Base-by-base conservation (phyloP, 2,888 invertebrate species). In the Psococerastis gibbosa region DNA sequence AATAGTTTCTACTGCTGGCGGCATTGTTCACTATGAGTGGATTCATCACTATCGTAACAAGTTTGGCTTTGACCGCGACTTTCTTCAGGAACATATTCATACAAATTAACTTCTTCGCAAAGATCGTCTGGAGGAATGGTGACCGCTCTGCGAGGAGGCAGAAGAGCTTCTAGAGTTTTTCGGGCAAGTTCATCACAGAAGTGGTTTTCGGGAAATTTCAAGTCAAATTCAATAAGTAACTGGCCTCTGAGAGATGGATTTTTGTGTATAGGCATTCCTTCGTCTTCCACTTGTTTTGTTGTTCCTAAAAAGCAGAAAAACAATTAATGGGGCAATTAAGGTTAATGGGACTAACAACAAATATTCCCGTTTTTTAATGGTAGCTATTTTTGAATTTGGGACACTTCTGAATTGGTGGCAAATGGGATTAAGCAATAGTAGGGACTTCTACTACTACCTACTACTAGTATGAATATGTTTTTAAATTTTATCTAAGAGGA, bases 221-320 rank as follows among this genome's bases (percentile, higher is more conserved):
- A 76, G 54, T 78, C 75, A 66, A 95, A 91, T 53, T 81, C 79
- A 45, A 94, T 72, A 56, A 80, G 80, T 42, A 95, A 65, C 60
- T 87, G 80, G 43, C 94, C 94, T 58, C 75, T 79, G 54, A 85
- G 81, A 59, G 81, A 80, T 4, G 87, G 84, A 61, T 80, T 81
- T 57, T 78, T 80, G 54, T 75, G 75, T 31, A 73, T 67, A 1
- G 94, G 94, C 91, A 94, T 94, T 17, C 94, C 94, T 62, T 91
- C 88, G 3, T 78, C 80, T 48, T 67, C 66, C 45, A 94, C 74
- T n/a, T n/a, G n/a, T n/a, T n/a, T n/a, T n/a, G n/a, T n/a, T n/a
- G n/a, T n/a, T n/a, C n/a, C n/a, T n/a, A n/a, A n/a, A n/a, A n/a
- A n/a, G n/a, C n/a, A n/a, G n/a, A n/a, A n/a, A n/a, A n/a, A n/a